Conservation (phyloP, 2,888 invertebrate genomes). For the Tiphia femorata region DNA sequence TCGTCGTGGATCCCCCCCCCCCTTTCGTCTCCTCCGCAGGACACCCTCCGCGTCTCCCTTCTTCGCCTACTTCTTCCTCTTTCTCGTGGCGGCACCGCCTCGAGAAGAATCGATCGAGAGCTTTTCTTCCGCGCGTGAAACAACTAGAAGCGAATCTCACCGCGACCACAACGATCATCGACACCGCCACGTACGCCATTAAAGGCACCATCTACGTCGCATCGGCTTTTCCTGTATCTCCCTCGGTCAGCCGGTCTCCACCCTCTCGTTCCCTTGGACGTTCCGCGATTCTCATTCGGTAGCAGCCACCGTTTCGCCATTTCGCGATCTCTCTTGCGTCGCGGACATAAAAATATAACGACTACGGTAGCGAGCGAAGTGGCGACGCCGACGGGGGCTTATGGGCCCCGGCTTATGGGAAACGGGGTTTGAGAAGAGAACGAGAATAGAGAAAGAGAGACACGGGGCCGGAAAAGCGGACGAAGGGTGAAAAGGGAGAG, state of each 20-base stretch:
- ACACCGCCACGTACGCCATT: too few relatives aligned
- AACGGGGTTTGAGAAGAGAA: background rate
- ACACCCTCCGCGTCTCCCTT: too few relatives aligned
- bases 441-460: background rate
- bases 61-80: too few relatives aligned
- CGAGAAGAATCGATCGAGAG: too few relatives aligned
- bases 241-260: background rate
- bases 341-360: conserved; percentile 54
- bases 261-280: background rate
- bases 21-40: too few relatives aligned
- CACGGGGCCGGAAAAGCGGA: background rate
- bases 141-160: too few relatives aligned
- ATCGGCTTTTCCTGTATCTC: background rate
- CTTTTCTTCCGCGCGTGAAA: too few relatives aligned
- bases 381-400: background rate
- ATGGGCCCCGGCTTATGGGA: conserved; percentile 23
- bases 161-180: too few relatives aligned
- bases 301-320: conserved; percentile 10
- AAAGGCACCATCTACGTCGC: too few relatives aligned
- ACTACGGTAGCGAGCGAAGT: conserved; percentile 18
- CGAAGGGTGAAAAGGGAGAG: background rate
- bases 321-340: conserved; percentile 26
- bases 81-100: too few relatives aligned
- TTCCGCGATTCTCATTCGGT: conserved; percentile 25
- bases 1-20: too few relatives aligned